Base-by-base conservation (phyloP, 1,140 invertebrate genomes). In the Lordiphosa stackelbergi region DNA sequence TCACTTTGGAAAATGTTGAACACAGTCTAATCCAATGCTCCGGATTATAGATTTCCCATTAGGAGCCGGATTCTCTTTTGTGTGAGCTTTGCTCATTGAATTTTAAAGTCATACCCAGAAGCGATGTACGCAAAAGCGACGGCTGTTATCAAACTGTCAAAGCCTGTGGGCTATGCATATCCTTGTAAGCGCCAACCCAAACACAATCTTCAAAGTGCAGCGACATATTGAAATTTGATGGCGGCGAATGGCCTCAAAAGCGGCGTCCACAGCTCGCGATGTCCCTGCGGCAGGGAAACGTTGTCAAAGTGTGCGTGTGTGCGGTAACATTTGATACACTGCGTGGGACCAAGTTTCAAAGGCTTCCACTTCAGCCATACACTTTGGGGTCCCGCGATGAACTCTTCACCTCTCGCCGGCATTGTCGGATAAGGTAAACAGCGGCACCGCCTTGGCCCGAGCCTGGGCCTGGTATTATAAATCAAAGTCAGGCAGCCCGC, bases 401-500 rank as follows among this genome's bases (percentile, higher is more conserved):
- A 31, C 28, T 31, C 28, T 31, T 31, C 28, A 31, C 28, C 13
- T 42, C 40, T 42, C 13, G 9, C 12, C 8, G 40, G 9, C 40
- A 31, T 31, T 31, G 28, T 31, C 5, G 28, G 28, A 31, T 31
- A 31, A 31, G 28, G 28, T 31, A 31, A 31, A 31, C 28, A 31
- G 28, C 7, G 40, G 2, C 40, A 5, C 1, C 1, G 34, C 8
- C 28, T 16, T 3, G 8, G 10, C 35, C 40, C 2, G 2, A 1
- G 34, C 8, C 28, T 16, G 5, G 8, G 10, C 35, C 28, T 34
- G 71, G 70, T 81, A 57, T 63, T 75, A 71, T 79, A 79, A 81
- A 81, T 79, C 75, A 79, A 79, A 81, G 73, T 52, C 73, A 55
- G 54, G 55, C 28, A 59, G 63, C 24, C 35, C 28, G 53, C 40